These are phyloP conservation scores for Chymomyza procnemis DNA, from an alignment of 2,888 invertebrate genomes.

Conservation along the genomic window DNA sequence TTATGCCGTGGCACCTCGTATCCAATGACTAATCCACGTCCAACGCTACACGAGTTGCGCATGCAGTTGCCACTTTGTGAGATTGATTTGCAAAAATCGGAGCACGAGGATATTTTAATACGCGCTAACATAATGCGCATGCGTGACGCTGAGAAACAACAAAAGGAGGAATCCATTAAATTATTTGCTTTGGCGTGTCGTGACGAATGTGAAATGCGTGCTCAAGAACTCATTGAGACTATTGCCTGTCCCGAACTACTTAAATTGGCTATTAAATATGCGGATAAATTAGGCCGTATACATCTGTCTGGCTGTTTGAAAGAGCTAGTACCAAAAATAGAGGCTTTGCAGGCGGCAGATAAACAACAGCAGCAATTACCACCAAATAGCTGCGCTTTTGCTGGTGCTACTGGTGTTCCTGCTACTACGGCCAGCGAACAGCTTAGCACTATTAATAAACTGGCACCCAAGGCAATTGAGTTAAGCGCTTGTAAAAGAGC, in stretches of 20 bases:
- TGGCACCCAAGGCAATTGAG: constrained; percentile 75
- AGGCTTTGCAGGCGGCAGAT: constrained; percentile 71
- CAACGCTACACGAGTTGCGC: constrained; percentile 87
- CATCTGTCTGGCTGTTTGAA: constrained; percentile 88
- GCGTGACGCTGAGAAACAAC: constrained; percentile 83
- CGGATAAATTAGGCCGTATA: constrained; percentile 86
- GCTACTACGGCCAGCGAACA: constrained; percentile 17
- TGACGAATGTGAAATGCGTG: constrained; percentile 90
- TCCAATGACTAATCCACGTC: constrained; percentile 92
- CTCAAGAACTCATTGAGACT: constrained; percentile 90
- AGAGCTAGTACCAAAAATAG: constrained; percentile 80
- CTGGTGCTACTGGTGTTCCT: constrained; percentile 56
- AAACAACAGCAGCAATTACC: constrained; percentile 62
- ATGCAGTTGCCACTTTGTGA: constrained; percentile 89
- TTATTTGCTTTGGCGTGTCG: constrained; percentile 94
- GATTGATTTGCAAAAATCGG: constrained; percentile 87
- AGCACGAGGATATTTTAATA: constrained; percentile 87
- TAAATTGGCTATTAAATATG: constrained; percentile 93
- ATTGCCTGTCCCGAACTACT: constrained; percentile 88
- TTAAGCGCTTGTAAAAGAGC: constrained; percentile 77
- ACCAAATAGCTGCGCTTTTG: no score
- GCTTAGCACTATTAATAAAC: constrained; percentile 29
- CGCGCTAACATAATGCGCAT: constrained; percentile 83
- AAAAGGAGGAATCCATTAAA: constrained; percentile 90
- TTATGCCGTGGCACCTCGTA: constrained; percentile 93